These are phyloP conservation scores for Lepus europaeus DNA, from an alignment of 2,113 vertebrate genomes.

Conservation along the genomic window DNA sequence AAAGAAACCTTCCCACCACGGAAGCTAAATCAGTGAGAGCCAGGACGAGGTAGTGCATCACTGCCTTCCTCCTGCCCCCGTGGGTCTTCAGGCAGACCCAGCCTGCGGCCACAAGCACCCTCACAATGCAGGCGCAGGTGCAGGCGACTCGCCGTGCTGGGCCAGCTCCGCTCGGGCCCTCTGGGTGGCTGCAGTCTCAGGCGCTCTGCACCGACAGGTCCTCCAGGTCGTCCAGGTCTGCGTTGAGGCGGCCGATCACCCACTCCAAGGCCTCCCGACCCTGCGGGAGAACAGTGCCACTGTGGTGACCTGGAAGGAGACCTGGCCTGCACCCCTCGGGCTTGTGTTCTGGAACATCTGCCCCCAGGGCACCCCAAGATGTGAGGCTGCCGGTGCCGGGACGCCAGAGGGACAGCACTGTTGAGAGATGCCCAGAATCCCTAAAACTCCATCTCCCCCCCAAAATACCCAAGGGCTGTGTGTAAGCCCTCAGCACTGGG, in stretches of 20 bases:
- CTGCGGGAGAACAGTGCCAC: slow-evolving; percentile 69
- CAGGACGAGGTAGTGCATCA: no score
- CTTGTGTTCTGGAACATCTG: not conserved
- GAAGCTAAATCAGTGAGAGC: no score
- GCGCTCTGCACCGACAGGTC: no score
- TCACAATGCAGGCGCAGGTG: no score
- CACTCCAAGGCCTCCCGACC: slow-evolving; percentile 87
- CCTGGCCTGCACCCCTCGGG: slow-evolving; percentile 72
- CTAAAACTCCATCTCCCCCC: not conserved
- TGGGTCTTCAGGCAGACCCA: no score
- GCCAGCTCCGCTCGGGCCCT: no score
- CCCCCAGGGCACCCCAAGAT: not conserved
- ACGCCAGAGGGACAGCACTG: not conserved
- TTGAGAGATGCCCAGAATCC: not conserved
- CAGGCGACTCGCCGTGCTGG: no score
- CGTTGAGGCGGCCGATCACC: slow-evolving; percentile 83
- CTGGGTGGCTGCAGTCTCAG: no score
- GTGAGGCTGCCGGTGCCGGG: not conserved
- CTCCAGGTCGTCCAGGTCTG: no score
- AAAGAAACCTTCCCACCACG: no score
- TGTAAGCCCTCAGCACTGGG: fast-evolving
- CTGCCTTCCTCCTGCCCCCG: no score
- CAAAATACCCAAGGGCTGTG: not conserved
- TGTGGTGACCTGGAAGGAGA: slow-evolving; percentile 4
- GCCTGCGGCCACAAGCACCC: no score